Conservation (phyloP, 1,140 invertebrate species). For the Chionoecetes opilio region DNA sequence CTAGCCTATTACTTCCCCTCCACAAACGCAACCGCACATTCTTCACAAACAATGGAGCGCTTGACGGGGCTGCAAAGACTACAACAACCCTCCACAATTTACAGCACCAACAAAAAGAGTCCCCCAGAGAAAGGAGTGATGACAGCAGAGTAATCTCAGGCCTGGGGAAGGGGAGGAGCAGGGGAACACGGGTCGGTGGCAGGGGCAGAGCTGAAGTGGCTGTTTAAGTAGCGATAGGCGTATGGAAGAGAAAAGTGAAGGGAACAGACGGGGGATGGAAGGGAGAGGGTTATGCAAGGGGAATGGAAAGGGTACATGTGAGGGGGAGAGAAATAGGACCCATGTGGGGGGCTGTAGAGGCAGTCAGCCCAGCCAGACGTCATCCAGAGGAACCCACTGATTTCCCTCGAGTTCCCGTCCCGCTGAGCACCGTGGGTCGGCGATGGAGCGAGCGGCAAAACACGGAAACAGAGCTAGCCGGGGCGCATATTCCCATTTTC, state of each 20-base stretch:
- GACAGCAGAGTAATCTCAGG: neutral
- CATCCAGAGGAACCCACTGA: neutral
- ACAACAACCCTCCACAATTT: too few relatives aligned
- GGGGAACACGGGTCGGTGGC: neutral
- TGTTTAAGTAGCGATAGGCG: neutral
- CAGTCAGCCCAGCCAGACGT: neutral
- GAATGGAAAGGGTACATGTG: neutral
- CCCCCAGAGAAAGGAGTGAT: neutral
- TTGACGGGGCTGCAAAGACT: too few relatives aligned
- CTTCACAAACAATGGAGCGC: neutral
- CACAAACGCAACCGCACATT: neutral
- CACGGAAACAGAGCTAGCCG: constrained; percentile 33
- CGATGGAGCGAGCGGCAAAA: neutral
- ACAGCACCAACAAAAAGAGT: neutral
- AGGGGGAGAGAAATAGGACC: neutral
- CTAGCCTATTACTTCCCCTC: neutral
- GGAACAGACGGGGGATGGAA: neutral
- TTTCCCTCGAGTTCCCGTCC: constrained; percentile 14
- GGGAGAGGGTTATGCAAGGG: neutral
- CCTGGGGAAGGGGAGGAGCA: neutral
- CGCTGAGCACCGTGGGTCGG: neutral
- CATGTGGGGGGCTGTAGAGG: neutral
- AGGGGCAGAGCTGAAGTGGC: neutral
- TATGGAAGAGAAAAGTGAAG: neutral
- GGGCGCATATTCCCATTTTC: too few relatives aligned